These are phyloP conservation scores for Heliopora coerulea DNA, from an alignment of 92 coral and sea anemone genomes.

Conservation along the genomic window DNA sequence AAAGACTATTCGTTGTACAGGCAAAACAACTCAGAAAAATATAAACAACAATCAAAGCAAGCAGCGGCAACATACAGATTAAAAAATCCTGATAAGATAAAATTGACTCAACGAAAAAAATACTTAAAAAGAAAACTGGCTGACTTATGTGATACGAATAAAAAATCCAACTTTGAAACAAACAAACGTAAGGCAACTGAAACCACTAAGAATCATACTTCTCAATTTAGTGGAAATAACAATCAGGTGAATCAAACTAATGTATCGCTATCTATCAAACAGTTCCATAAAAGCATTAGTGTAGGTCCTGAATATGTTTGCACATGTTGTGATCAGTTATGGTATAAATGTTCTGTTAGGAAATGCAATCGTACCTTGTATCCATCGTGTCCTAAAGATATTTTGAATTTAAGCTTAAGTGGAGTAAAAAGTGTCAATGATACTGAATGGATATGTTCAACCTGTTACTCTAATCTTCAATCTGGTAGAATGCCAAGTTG, in stretches of 20 bases:
- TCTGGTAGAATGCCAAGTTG: slow-evolving; percentile 46
- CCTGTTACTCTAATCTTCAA: slow-evolving; percentile 46
- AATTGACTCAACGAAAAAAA: slow-evolving; percentile 5
- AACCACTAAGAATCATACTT: not conserved
- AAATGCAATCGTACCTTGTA: no score
- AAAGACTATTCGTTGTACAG: not conserved
- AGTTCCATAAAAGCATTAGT: no score
- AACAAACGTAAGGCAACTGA: not conserved
- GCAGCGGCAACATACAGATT: slow-evolving; percentile 4
- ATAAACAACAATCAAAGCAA: not conserved
- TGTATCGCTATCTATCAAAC: no score
- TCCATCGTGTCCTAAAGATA: slow-evolving; percentile 18
- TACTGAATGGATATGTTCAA: slow-evolving; percentile 44
- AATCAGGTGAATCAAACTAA: no score
- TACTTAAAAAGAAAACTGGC: slow-evolving; percentile 14
- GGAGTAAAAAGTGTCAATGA: slow-evolving; percentile 46
- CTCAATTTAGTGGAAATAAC: slow-evolving; percentile 7
- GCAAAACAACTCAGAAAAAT: slow-evolving; percentile 8
- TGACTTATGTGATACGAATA: not conserved
- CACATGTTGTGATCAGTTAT: slow-evolving; percentile 45
- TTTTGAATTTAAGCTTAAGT: slow-evolving; percentile 37
- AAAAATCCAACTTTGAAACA: not conserved
- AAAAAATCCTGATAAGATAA: no score
- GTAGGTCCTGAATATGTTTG: slow-evolving; percentile 40
- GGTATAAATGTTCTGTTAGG: slow-evolving; percentile 47